Evolutionary conservation across 2,797 vertebrate genomes (phyloP).

Genomic region (Columba guinea): DNA sequence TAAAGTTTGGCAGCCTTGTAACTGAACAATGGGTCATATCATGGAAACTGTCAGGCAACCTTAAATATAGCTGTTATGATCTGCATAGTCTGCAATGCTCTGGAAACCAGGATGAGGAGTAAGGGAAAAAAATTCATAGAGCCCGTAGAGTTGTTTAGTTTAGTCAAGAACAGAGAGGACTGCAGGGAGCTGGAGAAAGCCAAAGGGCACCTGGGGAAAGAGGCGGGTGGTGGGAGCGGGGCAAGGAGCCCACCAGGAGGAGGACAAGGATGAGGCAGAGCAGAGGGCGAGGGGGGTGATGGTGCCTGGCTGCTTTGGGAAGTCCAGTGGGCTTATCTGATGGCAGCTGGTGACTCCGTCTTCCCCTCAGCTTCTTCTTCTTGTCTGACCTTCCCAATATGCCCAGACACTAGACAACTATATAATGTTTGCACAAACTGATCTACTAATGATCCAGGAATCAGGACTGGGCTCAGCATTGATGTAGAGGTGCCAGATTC

Average conservation of each 20-base stretch:
- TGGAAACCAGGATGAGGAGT: constrained; percentile 59
- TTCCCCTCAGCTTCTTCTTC: not conserved
- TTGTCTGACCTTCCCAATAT: not conserved
- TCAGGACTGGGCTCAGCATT: not conserved
- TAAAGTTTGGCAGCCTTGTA: constrained; percentile 33
- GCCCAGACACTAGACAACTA: not conserved
- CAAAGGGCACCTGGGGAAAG: not conserved
- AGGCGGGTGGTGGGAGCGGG: not conserved
- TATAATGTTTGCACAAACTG: not conserved
- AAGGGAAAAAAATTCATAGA: constrained; percentile 62
- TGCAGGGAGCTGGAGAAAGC: not conserved
- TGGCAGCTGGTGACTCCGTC: not conserved
- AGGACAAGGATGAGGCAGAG: not conserved
- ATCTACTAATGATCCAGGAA: not conserved
- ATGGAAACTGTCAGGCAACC: constrained; percentile 67
- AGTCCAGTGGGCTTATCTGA: not conserved
- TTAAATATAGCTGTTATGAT: constrained; percentile 71
- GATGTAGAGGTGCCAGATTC: not conserved
- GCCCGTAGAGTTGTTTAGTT: constrained; percentile 58
- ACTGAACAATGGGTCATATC: constrained; percentile 56
- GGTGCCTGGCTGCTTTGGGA: not conserved
- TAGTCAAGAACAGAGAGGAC: constrained; percentile 4
- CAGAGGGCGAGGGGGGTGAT: not conserved
- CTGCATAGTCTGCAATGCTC: constrained; percentile 67
- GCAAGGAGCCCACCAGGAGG: not conserved